Conservation (phyloP, 2,888 invertebrate genomes). For the Oscheius myriophilus region DNA sequence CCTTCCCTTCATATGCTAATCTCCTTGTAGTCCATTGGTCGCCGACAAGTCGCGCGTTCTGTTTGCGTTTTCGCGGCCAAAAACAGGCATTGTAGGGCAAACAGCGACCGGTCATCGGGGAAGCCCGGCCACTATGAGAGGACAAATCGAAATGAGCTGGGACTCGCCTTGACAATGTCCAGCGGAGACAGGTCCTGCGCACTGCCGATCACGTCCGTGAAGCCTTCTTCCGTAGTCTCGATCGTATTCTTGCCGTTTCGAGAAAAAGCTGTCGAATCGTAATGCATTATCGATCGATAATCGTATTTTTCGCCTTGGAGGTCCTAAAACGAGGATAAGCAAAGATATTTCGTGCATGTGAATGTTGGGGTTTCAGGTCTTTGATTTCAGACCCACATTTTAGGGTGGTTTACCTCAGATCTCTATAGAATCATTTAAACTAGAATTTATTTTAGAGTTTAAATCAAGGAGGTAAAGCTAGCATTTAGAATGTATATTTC, state of each 20-base stretch:
- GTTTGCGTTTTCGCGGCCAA: background rate
- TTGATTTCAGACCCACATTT: background rate
- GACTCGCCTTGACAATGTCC: constrained; percentile 65
- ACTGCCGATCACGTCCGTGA: constrained; percentile 68
- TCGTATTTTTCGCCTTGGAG: constrained; percentile 69
- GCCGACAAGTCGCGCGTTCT: constrained; percentile 10
- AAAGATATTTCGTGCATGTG: background rate
- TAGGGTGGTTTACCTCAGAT: background rate
- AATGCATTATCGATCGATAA: constrained; percentile 69
- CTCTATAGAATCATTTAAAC: background rate
- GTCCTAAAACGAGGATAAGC: constrained; percentile 46
- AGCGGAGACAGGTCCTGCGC: constrained; percentile 65
- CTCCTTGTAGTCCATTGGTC: too few relatives aligned
- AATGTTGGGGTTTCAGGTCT: background rate
- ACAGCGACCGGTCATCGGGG: too few relatives aligned
- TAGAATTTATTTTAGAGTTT: too few relatives aligned
- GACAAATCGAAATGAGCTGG: background rate
- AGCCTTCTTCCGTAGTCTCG: constrained; percentile 63
- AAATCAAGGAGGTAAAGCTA: too few relatives aligned
- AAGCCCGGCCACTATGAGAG: too few relatives aligned
- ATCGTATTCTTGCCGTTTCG: constrained; percentile 69
- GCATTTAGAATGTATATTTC: too few relatives aligned
- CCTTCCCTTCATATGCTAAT: too few relatives aligned
- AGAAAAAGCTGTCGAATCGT: constrained; percentile 69
- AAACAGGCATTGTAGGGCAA: background rate